Evolutionary conservation across 2,888 invertebrate species (phyloP).

Genomic region (Melinopterus prodromus): DNA sequence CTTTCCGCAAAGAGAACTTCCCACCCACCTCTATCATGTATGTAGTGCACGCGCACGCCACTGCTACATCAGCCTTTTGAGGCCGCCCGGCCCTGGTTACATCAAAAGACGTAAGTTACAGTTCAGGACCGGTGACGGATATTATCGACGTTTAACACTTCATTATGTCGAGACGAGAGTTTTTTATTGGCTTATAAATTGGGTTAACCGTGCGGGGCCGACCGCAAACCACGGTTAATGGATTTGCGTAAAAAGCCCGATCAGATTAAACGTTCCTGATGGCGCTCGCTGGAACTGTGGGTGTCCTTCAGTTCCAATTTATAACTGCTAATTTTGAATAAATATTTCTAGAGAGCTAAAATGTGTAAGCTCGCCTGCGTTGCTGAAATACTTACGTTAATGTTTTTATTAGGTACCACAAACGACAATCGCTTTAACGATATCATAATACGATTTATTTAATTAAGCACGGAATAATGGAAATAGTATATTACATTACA

Average conservation of each 20-base stretch:
- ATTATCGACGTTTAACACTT: neutral
- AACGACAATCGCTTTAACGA: no score
- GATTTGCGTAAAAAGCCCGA: neutral
- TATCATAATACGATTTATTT: no score
- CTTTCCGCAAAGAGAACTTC: no score
- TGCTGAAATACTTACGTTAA: no score
- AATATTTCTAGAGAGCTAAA: neutral
- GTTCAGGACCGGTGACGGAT: neutral
- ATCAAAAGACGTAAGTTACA: neutral
- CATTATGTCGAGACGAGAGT: neutral
- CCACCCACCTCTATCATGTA: no score
- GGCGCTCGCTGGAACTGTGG: neutral
- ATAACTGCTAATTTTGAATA: slow-evolving; percentile 4
- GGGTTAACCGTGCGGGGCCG: neutral
- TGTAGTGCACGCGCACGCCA: no score
- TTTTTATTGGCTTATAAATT: neutral
- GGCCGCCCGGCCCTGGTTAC: neutral
- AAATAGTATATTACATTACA: no score
- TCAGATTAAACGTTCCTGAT: neutral
- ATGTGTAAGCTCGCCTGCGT: neutral
- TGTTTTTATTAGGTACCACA: no score
- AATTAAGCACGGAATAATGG: no score
- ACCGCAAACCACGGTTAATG: neutral
- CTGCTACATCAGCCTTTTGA: neutral
- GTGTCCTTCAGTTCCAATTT: neutral